A percentile compares a stretch with the other conserved stretches of the same genome.
phyloP scores from a whole-genome alignment of 1,140 invertebrate species.

The Lysiphlebus fabarum region DNA sequence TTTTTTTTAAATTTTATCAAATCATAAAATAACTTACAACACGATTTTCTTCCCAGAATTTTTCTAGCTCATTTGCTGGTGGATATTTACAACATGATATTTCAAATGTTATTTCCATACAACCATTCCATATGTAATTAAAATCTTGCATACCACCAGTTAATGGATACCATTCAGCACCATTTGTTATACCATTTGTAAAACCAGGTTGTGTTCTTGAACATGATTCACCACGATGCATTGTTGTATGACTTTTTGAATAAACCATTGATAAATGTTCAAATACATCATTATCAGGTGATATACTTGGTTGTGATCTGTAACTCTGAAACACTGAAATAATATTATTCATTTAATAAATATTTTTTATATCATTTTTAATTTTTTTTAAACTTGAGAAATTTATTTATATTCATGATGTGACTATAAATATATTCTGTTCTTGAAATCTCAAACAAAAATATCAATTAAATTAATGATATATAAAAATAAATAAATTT shows the following conservation, averaged over 20 bases:
- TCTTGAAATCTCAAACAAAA: too few species aligned
- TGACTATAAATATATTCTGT: too few species aligned
- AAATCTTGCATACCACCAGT: conserved; percentile 95
- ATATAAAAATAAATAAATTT: too few species aligned
- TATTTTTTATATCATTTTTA: too few species aligned
- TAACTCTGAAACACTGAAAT: conserved; percentile 75
- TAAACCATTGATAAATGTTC: conserved; percentile 85
- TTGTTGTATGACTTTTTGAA: conserved; percentile 83
- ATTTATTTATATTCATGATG: too few species aligned
- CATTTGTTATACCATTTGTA: conserved; percentile 85
- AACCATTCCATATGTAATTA: conserved; percentile 96
- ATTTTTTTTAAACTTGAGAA: background rate
- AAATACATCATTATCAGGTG: conserved; percentile 93
- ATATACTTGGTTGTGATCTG: conserved; percentile 71
- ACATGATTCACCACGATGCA: conserved; percentile 80
- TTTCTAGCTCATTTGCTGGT: conserved; percentile 73
- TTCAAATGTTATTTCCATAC: conserved; percentile 97
- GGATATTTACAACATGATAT: conserved; percentile 97
- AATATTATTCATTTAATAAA: too few species aligned
- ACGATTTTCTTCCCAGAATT: conserved; percentile 95
- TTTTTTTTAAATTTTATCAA: background rate
- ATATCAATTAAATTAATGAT: too few species aligned
- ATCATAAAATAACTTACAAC: conserved; percentile 59
- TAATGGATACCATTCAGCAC: conserved; percentile 88
- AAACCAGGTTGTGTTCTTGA: conserved; percentile 71